Evolutionary conservation across 2,797 vertebrate species (phyloP), one percentile per base, ranked within the genome.

Genomic region (Gobio occitaniae): DNA sequence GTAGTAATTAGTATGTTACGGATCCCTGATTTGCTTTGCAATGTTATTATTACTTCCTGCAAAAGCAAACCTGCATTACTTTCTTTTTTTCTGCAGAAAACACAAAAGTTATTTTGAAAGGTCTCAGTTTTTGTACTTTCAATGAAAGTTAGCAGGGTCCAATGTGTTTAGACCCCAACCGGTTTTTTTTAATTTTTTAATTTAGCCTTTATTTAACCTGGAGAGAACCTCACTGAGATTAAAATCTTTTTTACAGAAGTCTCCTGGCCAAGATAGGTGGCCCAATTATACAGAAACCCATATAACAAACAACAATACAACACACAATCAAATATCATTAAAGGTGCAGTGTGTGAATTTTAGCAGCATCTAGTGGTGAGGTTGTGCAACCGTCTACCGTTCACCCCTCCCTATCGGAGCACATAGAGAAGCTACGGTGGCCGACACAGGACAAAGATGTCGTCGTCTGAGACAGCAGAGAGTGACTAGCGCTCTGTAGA

Each of bases 1-100:
- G 78, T 81, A 71, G 80, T 90, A 89, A 91, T 85, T 90, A 86
- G 84, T 86, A 80, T 36, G 44, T 70, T 78, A 83, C 32, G 8
- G 74, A 63, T 80, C 70, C 63, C 61, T 65, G 63, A 56, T 79
- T 83, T 79, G 36, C 36, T 38, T 54, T 21, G 38, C 41, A 6
- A 7, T 16, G 13, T 32, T 21, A 36, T 32, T 21, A 36, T 29
- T 63, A 3, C 47, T 52, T 82, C 38, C 44, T 44, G 44, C 21
- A 13, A 50, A 47, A 72, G 59, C 69, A 70, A 52, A 2, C 4
- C 70, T 50, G 72, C 36, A 47, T 21, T 0, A 50, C 44, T 36
- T 21, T 32, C 1, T 29, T 75, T 19, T 32, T 54, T 32, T 65
- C 15, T 63, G 2, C 0, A 0, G 61, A 66, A 79, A 79, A 32